These are phyloP conservation scores for Typhlichthys subterraneus DNA, from an alignment of 2,797 vertebrate species.

Conservation along the genomic window DNA sequence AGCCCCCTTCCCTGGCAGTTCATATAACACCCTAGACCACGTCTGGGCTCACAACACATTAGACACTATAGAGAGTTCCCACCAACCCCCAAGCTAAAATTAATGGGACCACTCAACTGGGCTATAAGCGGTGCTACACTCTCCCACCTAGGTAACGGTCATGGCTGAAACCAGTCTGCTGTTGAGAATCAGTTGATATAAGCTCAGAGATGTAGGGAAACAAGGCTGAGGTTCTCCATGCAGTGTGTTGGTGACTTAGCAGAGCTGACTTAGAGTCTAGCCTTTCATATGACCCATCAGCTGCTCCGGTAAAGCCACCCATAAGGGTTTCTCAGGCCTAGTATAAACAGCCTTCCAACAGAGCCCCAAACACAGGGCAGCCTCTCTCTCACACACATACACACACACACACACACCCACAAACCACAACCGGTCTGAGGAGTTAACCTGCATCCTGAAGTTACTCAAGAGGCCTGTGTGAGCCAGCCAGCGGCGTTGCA, in stretches of 20 bases:
- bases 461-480: slow-evolving; percentile 48
- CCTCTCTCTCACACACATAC: not conserved
- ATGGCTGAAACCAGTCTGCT: slow-evolving; percentile 13
- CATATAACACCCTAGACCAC: slow-evolving; percentile 7
- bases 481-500: slow-evolving; percentile 18
- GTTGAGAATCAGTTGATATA: slow-evolving; percentile 30
- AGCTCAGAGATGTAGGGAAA: slow-evolving; percentile 4
- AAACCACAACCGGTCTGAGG: slow-evolving; percentile 34
- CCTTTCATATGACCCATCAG: slow-evolving; percentile 26
- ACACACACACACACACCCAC: slow-evolving; percentile 3
- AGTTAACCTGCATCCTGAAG: slow-evolving; percentile 41
- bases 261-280: slow-evolving; percentile 22
- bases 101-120: slow-evolving; percentile 16
- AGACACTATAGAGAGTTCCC: slow-evolving; percentile 35
- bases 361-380: slow-evolving; percentile 21
- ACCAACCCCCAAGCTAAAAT: slow-evolving; percentile 6
- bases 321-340: slow-evolving; percentile 5
- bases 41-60: slow-evolving; percentile 29
- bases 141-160: slow-evolving; percentile 33
- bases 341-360: slow-evolving; percentile 35
- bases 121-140: slow-evolving; percentile 11
- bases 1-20: slow-evolving; percentile 22
- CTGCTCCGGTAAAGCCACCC: slow-evolving; percentile 23
- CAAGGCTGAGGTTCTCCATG: not conserved
- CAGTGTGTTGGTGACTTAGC: slow-evolving; percentile 21